Conservation (phyloP, 1,140 invertebrate genomes). For the Propsilocerus akamusi region DNA sequence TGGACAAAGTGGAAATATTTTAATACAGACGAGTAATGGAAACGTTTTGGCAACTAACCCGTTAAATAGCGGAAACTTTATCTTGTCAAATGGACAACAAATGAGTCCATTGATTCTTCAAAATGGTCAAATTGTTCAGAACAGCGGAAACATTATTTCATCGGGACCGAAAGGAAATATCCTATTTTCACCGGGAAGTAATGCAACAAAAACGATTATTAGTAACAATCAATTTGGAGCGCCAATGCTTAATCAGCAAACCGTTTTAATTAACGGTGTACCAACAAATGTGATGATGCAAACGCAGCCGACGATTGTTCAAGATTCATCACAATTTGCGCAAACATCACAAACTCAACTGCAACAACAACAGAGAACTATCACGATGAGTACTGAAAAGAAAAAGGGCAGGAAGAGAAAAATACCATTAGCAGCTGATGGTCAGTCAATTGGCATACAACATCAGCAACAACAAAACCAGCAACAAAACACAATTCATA, state of each 20-base stretch:
- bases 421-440: constrained; percentile 22
- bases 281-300: constrained; percentile 62
- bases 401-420: constrained; percentile 59
- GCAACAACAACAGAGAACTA: constrained; percentile 27
- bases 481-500: constrained; percentile 19
- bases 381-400: constrained; percentile 53
- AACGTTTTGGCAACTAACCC: background rate
- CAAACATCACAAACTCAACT: constrained; percentile 26
- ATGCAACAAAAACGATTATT: constrained; percentile 17
- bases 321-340: constrained; percentile 25
- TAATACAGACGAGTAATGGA: background rate
- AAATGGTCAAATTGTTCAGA: background rate
- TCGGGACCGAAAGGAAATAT: background rate
- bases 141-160: background rate
- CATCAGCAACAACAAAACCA: constrained; percentile 7
- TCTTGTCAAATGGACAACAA: background rate
- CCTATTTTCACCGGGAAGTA: background rate
- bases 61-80: background rate
- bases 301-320: constrained; percentile 39
- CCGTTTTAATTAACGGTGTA: constrained; percentile 63
- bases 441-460: background rate
- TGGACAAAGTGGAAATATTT: background rate
- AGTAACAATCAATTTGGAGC: constrained; percentile 24
- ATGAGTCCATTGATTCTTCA: background rate
- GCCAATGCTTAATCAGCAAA: constrained; percentile 50